Base-by-base conservation (phyloP, 2,797 vertebrate genomes). In the Xiphophorus birchmanni region DNA sequence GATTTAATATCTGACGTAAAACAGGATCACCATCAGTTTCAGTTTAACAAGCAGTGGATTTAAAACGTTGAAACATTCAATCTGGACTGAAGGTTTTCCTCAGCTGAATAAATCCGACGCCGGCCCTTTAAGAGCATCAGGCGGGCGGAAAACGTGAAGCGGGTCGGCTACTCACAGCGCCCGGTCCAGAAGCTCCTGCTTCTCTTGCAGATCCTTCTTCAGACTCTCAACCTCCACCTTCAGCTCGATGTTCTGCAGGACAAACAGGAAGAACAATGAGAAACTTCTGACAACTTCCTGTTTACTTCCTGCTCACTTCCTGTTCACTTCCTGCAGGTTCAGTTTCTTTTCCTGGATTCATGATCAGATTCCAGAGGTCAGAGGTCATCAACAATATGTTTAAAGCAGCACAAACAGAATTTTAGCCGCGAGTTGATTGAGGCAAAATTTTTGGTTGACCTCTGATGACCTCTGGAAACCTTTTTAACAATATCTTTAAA, bases 221-320 rank as follows among this genome's bases (percentile, higher is more conserved):
- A 99, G 88, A 93, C 98, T 98, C 91, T 99, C 97, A 81, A 98
- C 97, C 86, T 98, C 96, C 0, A 99, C 97, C 92, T 97, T 99
- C 93, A 99, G 87, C 93, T 98, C 97, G 1, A 99, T 98, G 94
- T 99, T 98, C 98, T 99, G 90, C 0, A 89, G 77, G 2, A 73
- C 85, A 75, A 83, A 7, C 2, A 81, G 40, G 0, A 0, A 44
- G 0, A 0, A 48, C n/a, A 0, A 15, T 58, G 8, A 54, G 23
- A 54, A 54, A 21, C 18, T 1, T 50, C 48, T 32, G 32, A 32
- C 13, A 1, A 15, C 45, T 13, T 47, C 45, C 45, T 15, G 13
- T 13, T 15, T 3, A 47, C 15, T 4, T 48, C 45, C 45, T 47
- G 45, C 0, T 3, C 3, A 47, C 3, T 47, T 47, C 13, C 47